These are phyloP conservation scores for Tragulus kanchil DNA, from an alignment of 2,113 vertebrate species.

Conservation along the genomic window DNA sequence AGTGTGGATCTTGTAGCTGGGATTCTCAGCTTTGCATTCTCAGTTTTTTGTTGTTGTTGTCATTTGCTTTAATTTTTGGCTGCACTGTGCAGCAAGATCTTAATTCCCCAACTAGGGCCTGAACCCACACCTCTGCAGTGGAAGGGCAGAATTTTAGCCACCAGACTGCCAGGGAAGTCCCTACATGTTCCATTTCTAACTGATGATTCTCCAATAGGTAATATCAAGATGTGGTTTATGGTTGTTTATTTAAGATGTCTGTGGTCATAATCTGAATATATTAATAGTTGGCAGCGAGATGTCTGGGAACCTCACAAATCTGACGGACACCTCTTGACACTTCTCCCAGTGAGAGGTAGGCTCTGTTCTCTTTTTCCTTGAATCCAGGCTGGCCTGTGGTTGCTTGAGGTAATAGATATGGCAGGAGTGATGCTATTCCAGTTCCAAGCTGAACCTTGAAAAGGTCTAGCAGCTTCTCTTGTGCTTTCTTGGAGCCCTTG, in stretches of 20 bases:
- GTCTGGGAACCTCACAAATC: neutral
- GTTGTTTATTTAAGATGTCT: neutral
- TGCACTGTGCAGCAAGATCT: neutral
- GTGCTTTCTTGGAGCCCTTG: neutral
- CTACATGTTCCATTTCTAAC: neutral
- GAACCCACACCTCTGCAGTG: neutral
- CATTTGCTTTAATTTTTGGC: neutral
- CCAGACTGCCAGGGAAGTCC: neutral
- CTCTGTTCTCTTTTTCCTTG: neutral
- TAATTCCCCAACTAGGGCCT: neutral
- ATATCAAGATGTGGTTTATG: neutral
- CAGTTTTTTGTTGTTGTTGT: neutral
- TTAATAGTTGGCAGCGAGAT: neutral
- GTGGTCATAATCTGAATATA: neutral
- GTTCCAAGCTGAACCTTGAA: neutral
- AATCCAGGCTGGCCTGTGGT: neutral
- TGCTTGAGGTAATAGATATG: neutral
- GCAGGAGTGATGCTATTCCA: neutral
- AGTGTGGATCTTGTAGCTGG: neutral
- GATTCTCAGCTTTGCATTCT: neutral
- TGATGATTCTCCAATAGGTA: neutral
- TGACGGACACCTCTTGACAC: neutral
- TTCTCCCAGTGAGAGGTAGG: neutral
- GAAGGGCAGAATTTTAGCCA: neutral
- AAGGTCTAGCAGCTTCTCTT: neutral